A percentile compares a stretch with the other conserved stretches of the same genome.
These are phyloP conservation scores for Agrochola circellaris DNA, from an alignment of 2,888 invertebrate species.

Conservation along the genomic window DNA sequence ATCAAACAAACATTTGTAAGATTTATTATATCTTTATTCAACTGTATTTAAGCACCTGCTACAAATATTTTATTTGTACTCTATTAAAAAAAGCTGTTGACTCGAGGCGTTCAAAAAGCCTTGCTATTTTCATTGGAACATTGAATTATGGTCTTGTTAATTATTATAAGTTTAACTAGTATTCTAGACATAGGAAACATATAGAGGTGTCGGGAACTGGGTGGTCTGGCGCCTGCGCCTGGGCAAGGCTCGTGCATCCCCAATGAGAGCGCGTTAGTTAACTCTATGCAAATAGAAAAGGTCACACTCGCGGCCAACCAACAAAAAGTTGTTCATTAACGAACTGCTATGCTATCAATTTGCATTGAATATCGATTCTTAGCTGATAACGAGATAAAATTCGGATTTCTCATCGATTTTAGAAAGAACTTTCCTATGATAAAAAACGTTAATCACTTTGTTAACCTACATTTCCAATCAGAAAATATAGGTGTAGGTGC, in stretches of 20 bases:
- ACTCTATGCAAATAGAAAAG: conserved; percentile 73
- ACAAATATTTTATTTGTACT: conserved; percentile 26
- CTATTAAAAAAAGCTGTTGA: conserved; percentile 35
- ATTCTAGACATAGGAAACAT: conserved; percentile 46
- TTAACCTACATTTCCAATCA: conserved; percentile 43
- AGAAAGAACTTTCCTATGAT: conserved; percentile 6
- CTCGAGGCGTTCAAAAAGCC: conserved; percentile 51
- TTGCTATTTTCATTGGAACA: conserved; percentile 52
- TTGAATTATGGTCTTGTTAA: conserved; percentile 58
- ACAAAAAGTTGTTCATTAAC: conserved; percentile 66
- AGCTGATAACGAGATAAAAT: conserved; percentile 52
- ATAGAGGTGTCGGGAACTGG: conserved; percentile 59
- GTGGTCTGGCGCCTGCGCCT: conserved; percentile 70
- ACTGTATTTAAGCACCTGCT: conserved; percentile 37
- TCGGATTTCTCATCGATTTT: conserved; percentile 30
- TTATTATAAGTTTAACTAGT: conserved; percentile 54
- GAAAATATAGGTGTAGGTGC: not conserved
- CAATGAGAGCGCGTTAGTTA: conserved; percentile 69
- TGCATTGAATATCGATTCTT: conserved; percentile 51
- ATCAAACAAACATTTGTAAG: conserved; percentile 35
- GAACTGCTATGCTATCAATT: conserved; percentile 54
- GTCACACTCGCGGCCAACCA: conserved; percentile 56
- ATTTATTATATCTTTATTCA: conserved; percentile 40
- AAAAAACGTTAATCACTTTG: conserved; percentile 23
- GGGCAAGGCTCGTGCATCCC: conserved; percentile 68